Conservation (phyloP, 2,888 invertebrate species). For the Mimachlamys varia region DNA sequence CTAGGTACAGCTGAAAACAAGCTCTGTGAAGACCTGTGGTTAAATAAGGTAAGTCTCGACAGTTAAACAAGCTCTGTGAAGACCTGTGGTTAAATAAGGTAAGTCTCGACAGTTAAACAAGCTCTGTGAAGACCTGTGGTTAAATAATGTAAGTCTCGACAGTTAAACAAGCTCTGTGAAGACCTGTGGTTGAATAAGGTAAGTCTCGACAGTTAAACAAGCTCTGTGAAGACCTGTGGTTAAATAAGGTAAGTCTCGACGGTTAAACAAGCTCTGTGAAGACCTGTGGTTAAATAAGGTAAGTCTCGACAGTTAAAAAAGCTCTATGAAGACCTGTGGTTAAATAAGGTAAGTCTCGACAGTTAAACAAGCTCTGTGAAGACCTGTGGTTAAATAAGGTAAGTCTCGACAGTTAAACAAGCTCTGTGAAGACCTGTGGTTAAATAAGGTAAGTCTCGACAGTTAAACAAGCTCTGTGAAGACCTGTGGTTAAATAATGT, state of each 20-base stretch:
- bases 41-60: not conserved
- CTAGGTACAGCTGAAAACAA: not conserved
- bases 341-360: not conserved
- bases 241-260: not conserved
- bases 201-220: not conserved
- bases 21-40: not conserved
- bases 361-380: not conserved
- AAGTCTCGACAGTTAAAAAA: not conserved
- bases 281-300: not conserved
- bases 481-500: not conserved
- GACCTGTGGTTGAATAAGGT: not conserved
- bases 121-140: not conserved
- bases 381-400: not conserved
- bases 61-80: not conserved
- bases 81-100: not conserved
- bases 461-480: not conserved
- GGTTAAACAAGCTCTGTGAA: not conserved
- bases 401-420: not conserved
- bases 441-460: not conserved
- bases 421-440: not conserved
- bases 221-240: not conserved
- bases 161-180: not conserved
- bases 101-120: not conserved
- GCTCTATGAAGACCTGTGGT: not conserved
- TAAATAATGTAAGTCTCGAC: not conserved